These are phyloP conservation scores for Brachionus calyciflorus DNA, from an alignment of 1,140 invertebrate species.

Conservation along the genomic window DNA sequence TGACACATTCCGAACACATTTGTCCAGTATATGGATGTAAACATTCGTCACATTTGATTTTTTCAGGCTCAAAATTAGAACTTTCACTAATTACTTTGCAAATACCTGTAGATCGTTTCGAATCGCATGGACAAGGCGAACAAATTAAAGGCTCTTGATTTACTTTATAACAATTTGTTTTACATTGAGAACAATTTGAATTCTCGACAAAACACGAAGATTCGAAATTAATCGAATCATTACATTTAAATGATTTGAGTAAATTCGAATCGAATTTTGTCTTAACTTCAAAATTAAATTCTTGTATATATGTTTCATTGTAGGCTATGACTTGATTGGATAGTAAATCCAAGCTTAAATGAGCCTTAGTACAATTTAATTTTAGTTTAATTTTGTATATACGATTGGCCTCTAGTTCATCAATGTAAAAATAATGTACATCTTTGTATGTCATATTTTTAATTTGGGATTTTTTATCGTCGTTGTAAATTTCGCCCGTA, in stretches of 20 bases:
- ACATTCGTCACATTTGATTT: slow-evolving; percentile 14
- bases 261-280: not conserved
- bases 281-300: slow-evolving; percentile 8
- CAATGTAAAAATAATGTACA: not conserved
- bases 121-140: slow-evolving; percentile 32
- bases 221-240: not conserved
- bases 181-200: not conserved
- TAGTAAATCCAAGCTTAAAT: not conserved
- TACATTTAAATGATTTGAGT: not conserved
- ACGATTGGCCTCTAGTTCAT: not conserved
- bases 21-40: not conserved
- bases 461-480: not conserved
- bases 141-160: not conserved
- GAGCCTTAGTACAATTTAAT: not conserved
- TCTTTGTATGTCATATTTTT: not conserved
- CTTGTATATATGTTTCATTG: not conserved
- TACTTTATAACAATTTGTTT: slow-evolving; percentile 29
- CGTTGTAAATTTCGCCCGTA: not conserved
- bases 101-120: not conserved
- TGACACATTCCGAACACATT: slow-evolving; percentile 15
- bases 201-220: slow-evolving; percentile 22
- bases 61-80: not conserved
- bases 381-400: not conserved
- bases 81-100: not conserved
- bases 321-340: not conserved